These are phyloP conservation scores for Rutilus rutilus DNA, from an alignment of 2,113 vertebrate species.

Conservation along the genomic window DNA sequence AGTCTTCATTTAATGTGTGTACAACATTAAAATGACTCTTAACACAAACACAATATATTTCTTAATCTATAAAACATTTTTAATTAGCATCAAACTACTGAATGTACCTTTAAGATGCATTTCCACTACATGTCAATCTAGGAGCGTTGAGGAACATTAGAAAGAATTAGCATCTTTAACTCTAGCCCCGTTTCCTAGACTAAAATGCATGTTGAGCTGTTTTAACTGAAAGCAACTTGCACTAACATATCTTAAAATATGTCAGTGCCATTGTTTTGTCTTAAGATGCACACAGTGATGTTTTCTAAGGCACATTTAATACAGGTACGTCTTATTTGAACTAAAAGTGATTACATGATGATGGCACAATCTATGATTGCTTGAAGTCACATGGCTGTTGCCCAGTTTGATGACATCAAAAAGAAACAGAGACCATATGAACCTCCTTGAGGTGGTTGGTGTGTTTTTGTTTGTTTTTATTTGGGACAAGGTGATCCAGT, in stretches of 20 bases:
- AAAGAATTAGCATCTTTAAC: not conserved
- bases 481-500: slow-evolving; percentile 31
- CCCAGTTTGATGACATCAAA: not conserved
- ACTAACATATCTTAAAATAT: too few species aligned
- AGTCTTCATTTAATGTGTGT: not conserved
- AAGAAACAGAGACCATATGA: slow-evolving; percentile 13
- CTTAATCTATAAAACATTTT: too few species aligned
- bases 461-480: slow-evolving; percentile 35
- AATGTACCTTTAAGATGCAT: not conserved
- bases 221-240: too few species aligned
- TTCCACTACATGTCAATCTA: not conserved
- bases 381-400: not conserved
- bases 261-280: too few species aligned
- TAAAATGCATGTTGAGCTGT: too few species aligned
- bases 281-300: too few species aligned
- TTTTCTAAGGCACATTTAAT: too few species aligned
- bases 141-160: not conserved
- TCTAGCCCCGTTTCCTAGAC: too few species aligned
- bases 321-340: too few species aligned
- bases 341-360: not conserved
- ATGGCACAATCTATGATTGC: not conserved
- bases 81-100: not conserved
- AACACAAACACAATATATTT: not conserved
- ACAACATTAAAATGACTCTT: not conserved
- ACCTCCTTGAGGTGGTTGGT: not conserved